Conservation (phyloP, 2,797 vertebrate species). For the Coregonus ussuriensis region DNA sequence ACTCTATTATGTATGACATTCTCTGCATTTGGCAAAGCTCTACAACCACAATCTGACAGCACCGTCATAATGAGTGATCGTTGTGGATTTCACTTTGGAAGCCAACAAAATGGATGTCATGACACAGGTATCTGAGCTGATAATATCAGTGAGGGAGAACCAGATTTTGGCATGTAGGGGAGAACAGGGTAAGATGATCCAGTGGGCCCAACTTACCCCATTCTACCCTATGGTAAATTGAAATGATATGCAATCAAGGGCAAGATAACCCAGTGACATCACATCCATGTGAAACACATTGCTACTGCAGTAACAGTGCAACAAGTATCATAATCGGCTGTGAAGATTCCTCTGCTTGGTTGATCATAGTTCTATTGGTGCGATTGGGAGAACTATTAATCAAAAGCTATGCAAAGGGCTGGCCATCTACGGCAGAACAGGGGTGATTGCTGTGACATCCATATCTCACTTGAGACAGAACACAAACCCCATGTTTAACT, state of each 20-base stretch:
- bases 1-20: background rate
- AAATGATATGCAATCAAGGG: background rate
- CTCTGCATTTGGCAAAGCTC: constrained; percentile 47
- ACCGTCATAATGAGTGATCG: constrained; percentile 26
- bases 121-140: constrained; percentile 35
- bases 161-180: background rate
- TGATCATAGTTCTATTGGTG: constrained; percentile 57
- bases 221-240: background rate
- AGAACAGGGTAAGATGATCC: background rate
- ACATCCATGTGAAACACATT: constrained; percentile 50
- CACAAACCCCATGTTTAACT: constrained; percentile 12
- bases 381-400: constrained; percentile 56
- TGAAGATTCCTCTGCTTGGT: constrained; percentile 37
- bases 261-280: constrained; percentile 33
- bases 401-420: constrained; percentile 35
- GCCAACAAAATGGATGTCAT: constrained; percentile 54
- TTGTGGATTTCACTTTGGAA: constrained; percentile 39
- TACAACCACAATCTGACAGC: constrained; percentile 31
- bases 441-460: constrained; percentile 27
- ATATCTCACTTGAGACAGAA: constrained; percentile 18
- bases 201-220: background rate
- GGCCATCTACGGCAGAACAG: constrained; percentile 39
- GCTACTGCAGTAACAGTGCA: constrained; percentile 35
- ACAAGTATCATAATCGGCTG: constrained; percentile 38
- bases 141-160: background rate